Percentiles rank a stretch among this genome's conserved stretches.
These are phyloP conservation scores for Rallus crepitans DNA, from an alignment of 2,797 vertebrate species.

Conservation along the genomic window DNA sequence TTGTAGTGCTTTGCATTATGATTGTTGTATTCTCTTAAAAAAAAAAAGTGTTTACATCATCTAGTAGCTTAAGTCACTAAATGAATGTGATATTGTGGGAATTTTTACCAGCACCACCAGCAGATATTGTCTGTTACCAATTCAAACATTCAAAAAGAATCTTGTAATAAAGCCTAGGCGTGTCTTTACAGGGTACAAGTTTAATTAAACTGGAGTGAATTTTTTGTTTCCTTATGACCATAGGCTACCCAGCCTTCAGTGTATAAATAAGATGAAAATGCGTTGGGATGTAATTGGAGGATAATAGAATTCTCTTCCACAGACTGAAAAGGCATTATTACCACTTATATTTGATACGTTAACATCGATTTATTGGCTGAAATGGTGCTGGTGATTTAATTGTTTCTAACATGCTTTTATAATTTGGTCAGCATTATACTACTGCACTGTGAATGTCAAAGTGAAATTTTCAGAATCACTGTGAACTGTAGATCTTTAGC, in stretches of 20 bases:
- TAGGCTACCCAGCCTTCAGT: slow-evolving; percentile 19
- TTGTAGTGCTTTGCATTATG: neutral
- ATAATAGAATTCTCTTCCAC: slow-evolving; percentile 75
- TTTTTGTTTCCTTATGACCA: slow-evolving; percentile 7
- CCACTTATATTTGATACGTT: slow-evolving; percentile 59
- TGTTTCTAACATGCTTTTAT: neutral
- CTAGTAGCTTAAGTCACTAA: neutral
- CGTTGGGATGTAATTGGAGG: slow-evolving; percentile 48
- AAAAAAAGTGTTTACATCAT: neutral
- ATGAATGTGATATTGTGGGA: neutral
- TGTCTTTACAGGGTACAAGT: slow-evolving; percentile 54
- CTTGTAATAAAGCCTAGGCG: slow-evolving; percentile 3
- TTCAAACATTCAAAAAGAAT: slow-evolving; percentile 19
- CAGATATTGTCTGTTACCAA: neutral
- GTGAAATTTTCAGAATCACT: neutral
- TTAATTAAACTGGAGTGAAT: slow-evolving; percentile 78
- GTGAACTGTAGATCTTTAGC: neutral
- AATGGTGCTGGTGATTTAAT: neutral
- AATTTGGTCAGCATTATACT: neutral
- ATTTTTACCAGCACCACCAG: neutral
- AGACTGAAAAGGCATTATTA: slow-evolving; percentile 73
- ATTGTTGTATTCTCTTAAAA: neutral
- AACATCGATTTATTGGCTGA: slow-evolving; percentile 48
- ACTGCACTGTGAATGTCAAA: neutral
- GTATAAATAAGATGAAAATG: slow-evolving; percentile 65